Conservation (phyloP, 1,140 invertebrate species). For the Ectropis grisescens region DNA sequence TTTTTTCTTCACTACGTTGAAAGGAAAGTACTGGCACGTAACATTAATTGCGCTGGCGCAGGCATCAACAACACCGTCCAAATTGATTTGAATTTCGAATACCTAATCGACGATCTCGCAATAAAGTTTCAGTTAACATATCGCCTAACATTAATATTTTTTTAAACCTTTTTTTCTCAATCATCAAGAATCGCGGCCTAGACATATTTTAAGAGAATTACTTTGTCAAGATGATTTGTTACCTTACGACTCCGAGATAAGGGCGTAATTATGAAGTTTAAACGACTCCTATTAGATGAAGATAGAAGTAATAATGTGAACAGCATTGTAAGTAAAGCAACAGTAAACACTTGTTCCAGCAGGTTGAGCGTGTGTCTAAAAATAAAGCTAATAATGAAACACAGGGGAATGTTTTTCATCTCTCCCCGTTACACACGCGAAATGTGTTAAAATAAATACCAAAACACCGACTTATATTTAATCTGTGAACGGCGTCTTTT, state of each 20-base stretch:
- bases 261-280: too few species aligned
- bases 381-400: constrained; percentile 66
- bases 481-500: too few species aligned
- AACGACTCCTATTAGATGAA: background rate
- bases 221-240: constrained; percentile 29
- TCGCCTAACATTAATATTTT: constrained; percentile 43
- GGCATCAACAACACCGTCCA: constrained; percentile 38
- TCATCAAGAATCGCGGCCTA: constrained; percentile 28
- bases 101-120: constrained; percentile 41
- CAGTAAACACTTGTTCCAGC: constrained; percentile 58
- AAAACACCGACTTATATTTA: too few species aligned
- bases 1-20: constrained; percentile 40
- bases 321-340: constrained; percentile 53
- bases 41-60: constrained; percentile 46
- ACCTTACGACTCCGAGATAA: too few species aligned
- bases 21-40: constrained; percentile 46
- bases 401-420: constrained; percentile 67
- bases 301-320: constrained; percentile 47
- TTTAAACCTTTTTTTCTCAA: constrained; percentile 43
- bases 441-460: constrained; percentile 69
- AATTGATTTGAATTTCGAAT: constrained; percentile 61
- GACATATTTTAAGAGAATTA: constrained; percentile 33
- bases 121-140: constrained; percentile 39
- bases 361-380: constrained; percentile 61
- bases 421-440: constrained; percentile 60